Base-by-base conservation (phyloP, 1,140 invertebrate species). In the Cardiocondyla obscurior region DNA sequence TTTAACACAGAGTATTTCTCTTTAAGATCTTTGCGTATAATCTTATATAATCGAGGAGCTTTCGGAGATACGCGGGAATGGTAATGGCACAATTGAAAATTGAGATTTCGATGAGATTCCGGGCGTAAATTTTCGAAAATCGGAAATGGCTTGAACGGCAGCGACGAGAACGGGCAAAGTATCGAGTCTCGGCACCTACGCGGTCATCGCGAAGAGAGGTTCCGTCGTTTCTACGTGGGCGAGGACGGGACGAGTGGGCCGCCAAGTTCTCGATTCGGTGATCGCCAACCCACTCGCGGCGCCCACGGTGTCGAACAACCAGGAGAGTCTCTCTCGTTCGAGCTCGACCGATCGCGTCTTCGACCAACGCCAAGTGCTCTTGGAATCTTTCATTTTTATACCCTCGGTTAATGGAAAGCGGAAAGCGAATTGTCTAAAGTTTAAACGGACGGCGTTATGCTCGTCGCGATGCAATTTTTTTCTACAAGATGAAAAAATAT, bases 271-370 rank as follows among this genome's bases (percentile, higher is more conserved):
- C 70, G 86, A 88, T 88, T 87, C 86, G 87, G 86, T 88, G 86
- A 70, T 88, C 85, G 67, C 30, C 86, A 53, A 51, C 86, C 87
- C 87, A 88, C 87, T 88, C 86, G 86, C 70, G 57, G 86, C 87
- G 87, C 85, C 86, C 83, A 88, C 86, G 84, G 65, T 36, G 14
- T 82, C 25, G 62, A 85, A 77, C 76, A 84, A 87, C 46, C 82
- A 55, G 65, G 46, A 69, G 42, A 67, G 74, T 62, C 69, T 85
- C 46, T 62, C 69, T 85, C 46, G 57, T 84, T 85, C 30, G 49
- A n/a, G 72, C 74, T 58, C 69, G 76, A 74, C 62, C 84, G 51
- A 76, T 69, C 77, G 84, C 70, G 58, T 42, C 72, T 36, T 77
- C 62, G 36, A 73, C 16, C 30, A 22, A 58, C 55, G n/a, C 22